Evolutionary conservation across 2,113 vertebrate species (phyloP), one percentile per base, ranked within the genome.

Genomic region (Galbula dea): DNA sequence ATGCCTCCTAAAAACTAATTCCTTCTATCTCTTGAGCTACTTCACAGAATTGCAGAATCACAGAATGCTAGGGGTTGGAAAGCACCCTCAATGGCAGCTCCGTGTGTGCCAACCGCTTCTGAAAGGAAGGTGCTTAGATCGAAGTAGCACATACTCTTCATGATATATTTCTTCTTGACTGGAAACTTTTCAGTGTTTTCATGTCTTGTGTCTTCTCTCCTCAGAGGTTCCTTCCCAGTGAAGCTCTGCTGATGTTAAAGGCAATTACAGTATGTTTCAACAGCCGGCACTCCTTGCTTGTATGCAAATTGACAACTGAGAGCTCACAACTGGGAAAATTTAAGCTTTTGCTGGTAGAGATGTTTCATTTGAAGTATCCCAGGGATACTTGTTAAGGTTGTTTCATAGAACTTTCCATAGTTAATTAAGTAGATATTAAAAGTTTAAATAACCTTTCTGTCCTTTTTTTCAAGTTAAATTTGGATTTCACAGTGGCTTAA

Each of bases 381-480:
- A 51, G 59, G 43, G 74, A 92, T 62, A 68, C 69, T 89, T 79
- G 41, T 90, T 65, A 82, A 73, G 37, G 41, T 85, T 83, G 66
- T 94, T 93, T 89, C 67, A 84, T 45, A 54, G 62, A 66, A 19
- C 32, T 69, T 84, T 68, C 75, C 46, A 1, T 37, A 88, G 74
- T 86, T 88, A 86, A 79, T 72, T 34, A 90, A 59, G 37, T 52
- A 65, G 57, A 72, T 79, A 57, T 32, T 84, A 41, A 45, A 94
- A 89, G 49, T 93, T 95, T 89, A 95, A 93, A 87, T 91, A 94
- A 88, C 34, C 21, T 83, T 75, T 91, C 63, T 11, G 16, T 68
- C 65, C 65, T 75, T 71, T 85, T 86, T 63, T 51, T 41, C 48
- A 43, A 91, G 9, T 82, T 92, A 66, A 73, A 73, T 76, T 76